Evolutionary conservation across 2,888 invertebrate genomes (phyloP).

Genomic region (Lypha dubia): DNA sequence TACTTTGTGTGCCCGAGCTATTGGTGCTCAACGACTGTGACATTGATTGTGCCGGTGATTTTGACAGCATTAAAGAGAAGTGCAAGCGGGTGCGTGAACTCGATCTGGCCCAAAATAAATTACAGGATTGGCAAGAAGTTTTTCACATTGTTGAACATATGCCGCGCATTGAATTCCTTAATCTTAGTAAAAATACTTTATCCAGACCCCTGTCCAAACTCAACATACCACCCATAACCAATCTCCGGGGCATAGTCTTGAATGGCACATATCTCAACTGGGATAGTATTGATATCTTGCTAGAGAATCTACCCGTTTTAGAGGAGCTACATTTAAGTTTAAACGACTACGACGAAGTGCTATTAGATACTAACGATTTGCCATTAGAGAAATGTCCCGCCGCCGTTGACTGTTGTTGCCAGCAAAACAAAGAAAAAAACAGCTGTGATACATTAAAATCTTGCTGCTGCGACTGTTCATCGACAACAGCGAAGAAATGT

Average conservation of each 20-base stretch:
- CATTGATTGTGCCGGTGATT: conserved; percentile 94
- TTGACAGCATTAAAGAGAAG: conserved; percentile 90
- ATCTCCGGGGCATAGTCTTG: conserved; percentile 90
- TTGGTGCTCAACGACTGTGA: conserved; percentile 95
- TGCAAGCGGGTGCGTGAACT: conserved; percentile 96
- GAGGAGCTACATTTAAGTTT: conserved; percentile 96
- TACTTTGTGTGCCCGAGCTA: conserved; percentile 90
- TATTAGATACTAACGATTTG: conserved; percentile 85
- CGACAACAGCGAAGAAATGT: conserved; percentile 66
- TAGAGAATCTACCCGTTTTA: conserved; percentile 90
- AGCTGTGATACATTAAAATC: conserved; percentile 69
- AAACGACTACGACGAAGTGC: conserved; percentile 92
- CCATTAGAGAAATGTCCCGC: conserved; percentile 18
- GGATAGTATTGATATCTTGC: conserved; percentile 90
- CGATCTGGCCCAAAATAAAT: conserved; percentile 96
- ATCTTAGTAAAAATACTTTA: conserved; percentile 94
- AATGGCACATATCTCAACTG: conserved; percentile 95
- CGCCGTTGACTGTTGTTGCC: conserved; percentile 42
- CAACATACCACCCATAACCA: conserved; percentile 83
- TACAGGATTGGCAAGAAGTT: conserved; percentile 95
- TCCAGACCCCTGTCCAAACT: conserved; percentile 87
- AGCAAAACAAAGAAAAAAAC: conserved; percentile 53
- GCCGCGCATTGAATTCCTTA: conserved; percentile 94
- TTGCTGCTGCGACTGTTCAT: conserved; percentile 41
- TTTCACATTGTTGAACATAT: conserved; percentile 93